These are phyloP conservation scores for Alces alces DNA, from an alignment of 2,113 vertebrate genomes.

Conservation along the genomic window DNA sequence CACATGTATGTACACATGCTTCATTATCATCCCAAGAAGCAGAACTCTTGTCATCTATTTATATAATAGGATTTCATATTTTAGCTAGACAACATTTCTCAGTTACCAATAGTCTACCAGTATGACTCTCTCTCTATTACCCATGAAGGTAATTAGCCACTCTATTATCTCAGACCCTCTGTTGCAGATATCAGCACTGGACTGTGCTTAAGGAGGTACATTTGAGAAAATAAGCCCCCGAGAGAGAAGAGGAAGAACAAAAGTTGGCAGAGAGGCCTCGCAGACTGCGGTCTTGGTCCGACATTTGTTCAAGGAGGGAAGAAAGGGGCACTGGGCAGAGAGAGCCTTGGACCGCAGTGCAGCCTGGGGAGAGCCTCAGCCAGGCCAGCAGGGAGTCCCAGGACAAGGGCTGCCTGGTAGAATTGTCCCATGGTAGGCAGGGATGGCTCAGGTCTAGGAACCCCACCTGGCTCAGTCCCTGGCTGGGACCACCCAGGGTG, in stretches of 20 bases:
- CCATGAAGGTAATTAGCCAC: background rate
- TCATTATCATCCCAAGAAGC: background rate
- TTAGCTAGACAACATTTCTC: background rate
- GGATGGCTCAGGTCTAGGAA: background rate
- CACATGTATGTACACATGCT: background rate
- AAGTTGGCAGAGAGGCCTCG: rapidly evolving
- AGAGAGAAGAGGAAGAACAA: background rate
- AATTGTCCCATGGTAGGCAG: background rate
- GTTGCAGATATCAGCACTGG: background rate
- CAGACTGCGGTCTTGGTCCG: background rate
- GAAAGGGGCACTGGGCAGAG: background rate
- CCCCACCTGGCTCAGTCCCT: background rate
- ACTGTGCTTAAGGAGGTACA: background rate
- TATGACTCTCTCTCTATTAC: background rate
- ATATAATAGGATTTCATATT: background rate
- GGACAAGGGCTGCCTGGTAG: background rate
- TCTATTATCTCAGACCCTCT: background rate
- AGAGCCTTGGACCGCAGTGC: background rate
- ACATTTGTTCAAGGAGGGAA: background rate
- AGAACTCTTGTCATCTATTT: background rate
- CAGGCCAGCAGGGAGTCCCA: rapidly evolving
- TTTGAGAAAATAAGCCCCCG: background rate
- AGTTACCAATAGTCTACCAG: background rate
- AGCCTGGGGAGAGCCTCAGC: background rate
- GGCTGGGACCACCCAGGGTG: background rate